Base-by-base conservation (phyloP, 2,797 vertebrate species). In the Zenarchopterus dispar region DNA sequence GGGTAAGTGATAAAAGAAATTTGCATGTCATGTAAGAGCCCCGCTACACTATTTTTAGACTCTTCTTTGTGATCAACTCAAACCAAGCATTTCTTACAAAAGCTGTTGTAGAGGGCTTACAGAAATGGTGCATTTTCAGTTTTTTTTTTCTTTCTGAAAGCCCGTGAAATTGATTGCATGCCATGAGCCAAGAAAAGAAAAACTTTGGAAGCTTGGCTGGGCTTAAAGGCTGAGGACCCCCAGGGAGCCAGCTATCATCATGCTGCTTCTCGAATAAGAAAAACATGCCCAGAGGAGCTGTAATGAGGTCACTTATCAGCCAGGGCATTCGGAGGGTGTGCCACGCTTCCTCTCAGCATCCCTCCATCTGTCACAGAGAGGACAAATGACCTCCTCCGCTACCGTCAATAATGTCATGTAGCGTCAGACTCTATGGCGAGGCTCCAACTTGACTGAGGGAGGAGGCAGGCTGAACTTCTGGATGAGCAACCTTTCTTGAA, bases 241-340 rank as follows among this genome's bases (percentile, higher is more conserved):
- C 0, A 28, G 53, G 79, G 56, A 65, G 60, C 31, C 62, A 58
- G 80, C 48, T 70, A 33, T 87, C 85, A 77, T 80, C 73, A 8
- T 56, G 75, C 67, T 36, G 73, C 43, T 77, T 59, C 67, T 62
- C 60, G 77, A 71, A 62, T 73, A 72, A 84, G 72, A 81, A 77
- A 81, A 87, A 76, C 73, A 78, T 53, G 67, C 67, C 82, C 81
- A 42, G 70, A 19, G 58, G 75, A 81, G 75, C 74, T 47, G 59
- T 88, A 86, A 91, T 76, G 82, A 86, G 89, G 83, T 89, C 86
- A 80, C 77, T 81, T 86, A 89, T 90, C 84, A 89, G 79, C 22
- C 66, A 51, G 80, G 71, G 79, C 75, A 72, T 75, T 77, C 16
- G 69, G 72, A 80, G 84, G 86, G 84, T 66, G 76, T 65, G 82